phyloP scores from a whole-genome alignment of 2,797 vertebrate species.

The Macroramphosus scolopax region DNA sequence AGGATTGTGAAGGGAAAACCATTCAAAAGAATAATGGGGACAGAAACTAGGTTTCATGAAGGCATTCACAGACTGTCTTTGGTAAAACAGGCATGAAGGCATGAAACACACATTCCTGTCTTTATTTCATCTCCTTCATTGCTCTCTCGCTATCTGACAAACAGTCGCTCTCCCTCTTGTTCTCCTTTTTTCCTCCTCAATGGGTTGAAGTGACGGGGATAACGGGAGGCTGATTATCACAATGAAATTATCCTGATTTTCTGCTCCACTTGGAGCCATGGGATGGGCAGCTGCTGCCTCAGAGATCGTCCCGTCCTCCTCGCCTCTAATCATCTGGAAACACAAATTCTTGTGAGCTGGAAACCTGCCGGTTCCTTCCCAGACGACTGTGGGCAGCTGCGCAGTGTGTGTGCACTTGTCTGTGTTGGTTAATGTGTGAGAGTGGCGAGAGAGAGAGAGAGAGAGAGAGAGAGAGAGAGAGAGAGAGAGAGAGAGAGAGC shows the following conservation, averaged over 20 bases:
- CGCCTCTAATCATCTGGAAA: slow-evolving; percentile 69
- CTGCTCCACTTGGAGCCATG: slow-evolving; percentile 74
- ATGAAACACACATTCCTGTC: too few species aligned
- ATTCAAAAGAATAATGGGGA: too few species aligned
- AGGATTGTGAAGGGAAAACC: too few species aligned
- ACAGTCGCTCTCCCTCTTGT: slow-evolving; percentile 19
- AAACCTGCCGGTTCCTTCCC: slow-evolving; percentile 61
- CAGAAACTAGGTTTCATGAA: too few species aligned
- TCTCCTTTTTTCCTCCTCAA: slow-evolving; percentile 28
- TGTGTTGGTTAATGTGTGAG: slow-evolving; percentile 13
- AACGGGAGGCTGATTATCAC: slow-evolving; percentile 73
- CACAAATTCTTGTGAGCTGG: slow-evolving; percentile 58
- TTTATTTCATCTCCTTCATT: slow-evolving; percentile 19
- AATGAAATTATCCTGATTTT: slow-evolving; percentile 77
- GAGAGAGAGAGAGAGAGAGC: too few species aligned
- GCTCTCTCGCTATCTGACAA: background rate
- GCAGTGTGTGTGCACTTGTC: slow-evolving; percentile 6
- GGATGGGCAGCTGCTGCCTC: slow-evolving; percentile 72
- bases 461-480: slow-evolving; percentile 1
- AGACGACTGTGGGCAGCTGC: slow-evolving; percentile 49
- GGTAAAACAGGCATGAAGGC: slow-evolving; percentile 35
- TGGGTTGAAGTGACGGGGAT: slow-evolving; percentile 56
- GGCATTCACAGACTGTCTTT: slow-evolving; percentile 1
- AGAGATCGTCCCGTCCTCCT: slow-evolving; percentile 52
- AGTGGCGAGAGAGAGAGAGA: background rate